phyloP scores from a whole-genome alignment of 2,797 vertebrate genomes.

The Typhlichthys eigenmanni region DNA sequence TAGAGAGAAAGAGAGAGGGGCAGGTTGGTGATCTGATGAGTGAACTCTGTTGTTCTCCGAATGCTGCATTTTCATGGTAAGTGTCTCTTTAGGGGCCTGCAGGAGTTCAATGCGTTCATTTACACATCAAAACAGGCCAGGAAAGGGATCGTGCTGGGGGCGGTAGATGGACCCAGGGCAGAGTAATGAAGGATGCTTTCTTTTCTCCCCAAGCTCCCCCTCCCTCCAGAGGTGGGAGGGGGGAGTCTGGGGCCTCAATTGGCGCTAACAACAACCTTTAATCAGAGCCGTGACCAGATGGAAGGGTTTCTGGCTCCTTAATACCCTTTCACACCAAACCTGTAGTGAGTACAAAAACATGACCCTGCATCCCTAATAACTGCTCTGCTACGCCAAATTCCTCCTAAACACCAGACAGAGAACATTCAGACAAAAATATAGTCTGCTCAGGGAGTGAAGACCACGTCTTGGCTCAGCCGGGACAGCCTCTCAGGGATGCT shows the following conservation, averaged over 20 bases:
- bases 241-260: constrained; percentile 61
- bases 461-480: constrained; percentile 54
- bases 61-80: constrained; percentile 83
- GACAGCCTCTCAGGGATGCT: constrained; percentile 48
- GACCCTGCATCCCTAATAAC: constrained; percentile 40
- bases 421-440: constrained; percentile 38
- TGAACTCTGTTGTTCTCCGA: constrained; percentile 73
- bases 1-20: constrained; percentile 42
- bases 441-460: constrained; percentile 55
- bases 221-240: constrained; percentile 67
- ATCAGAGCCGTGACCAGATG: constrained; percentile 78
- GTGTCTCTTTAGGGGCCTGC: constrained; percentile 80
- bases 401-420: constrained; percentile 16
- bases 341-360: constrained; percentile 20
- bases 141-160: constrained; percentile 80
- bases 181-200: constrained; percentile 83
- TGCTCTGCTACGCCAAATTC: constrained; percentile 15
- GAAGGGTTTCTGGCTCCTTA: constrained; percentile 50
- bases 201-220: constrained; percentile 64
- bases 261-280: constrained; percentile 79
- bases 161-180: constrained; percentile 64
- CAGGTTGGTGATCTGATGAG: constrained; percentile 69
- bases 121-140: constrained; percentile 83
- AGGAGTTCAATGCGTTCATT: constrained; percentile 84
- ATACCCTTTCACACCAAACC: constrained; percentile 41